Conservation (phyloP, 2,888 invertebrate species). For the Bombylius major region DNA sequence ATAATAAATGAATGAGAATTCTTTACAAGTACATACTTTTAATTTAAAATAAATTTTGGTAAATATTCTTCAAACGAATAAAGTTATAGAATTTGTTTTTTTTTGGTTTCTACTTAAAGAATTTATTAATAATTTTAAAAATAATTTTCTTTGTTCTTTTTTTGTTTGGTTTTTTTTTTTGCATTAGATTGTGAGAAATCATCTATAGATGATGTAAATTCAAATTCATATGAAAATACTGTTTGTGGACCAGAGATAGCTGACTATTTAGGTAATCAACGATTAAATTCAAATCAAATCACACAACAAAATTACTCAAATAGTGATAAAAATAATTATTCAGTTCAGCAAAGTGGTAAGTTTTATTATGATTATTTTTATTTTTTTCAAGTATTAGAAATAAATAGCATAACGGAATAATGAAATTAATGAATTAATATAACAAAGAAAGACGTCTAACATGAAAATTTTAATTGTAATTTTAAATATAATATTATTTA, state of each 20-base stretch:
- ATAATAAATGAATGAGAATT: too few relatives aligned
- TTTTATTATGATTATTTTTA: background rate
- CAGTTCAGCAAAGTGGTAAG: slow-evolving; percentile 15
- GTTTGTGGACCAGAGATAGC: slow-evolving; percentile 10
- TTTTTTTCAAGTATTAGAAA: background rate
- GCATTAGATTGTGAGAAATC: slow-evolving; percentile 13
- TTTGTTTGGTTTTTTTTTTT: background rate
- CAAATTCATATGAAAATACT: slow-evolving; percentile 10
- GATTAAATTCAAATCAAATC: slow-evolving; percentile 12
- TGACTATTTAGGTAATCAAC: slow-evolving; percentile 14
- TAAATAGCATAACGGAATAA: background rate
- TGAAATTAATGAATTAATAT: too few relatives aligned
- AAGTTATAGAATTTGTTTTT: too few relatives aligned
- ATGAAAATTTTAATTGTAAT: too few relatives aligned
- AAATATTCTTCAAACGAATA: too few relatives aligned
- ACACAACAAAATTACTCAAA: slow-evolving; percentile 12
- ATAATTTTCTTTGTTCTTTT: too few relatives aligned
- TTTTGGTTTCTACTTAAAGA: too few relatives aligned
- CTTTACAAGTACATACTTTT: too few relatives aligned
- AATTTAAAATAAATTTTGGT: too few relatives aligned
- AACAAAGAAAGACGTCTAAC: too few relatives aligned
- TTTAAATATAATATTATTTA: too few relatives aligned
- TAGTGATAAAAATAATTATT: slow-evolving; percentile 14
- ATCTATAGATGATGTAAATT: slow-evolving; percentile 9
- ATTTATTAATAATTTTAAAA: too few relatives aligned